phyloP scores from a whole-genome alignment of 2,797 vertebrate species.

The Epinephelus malabaricus region DNA sequence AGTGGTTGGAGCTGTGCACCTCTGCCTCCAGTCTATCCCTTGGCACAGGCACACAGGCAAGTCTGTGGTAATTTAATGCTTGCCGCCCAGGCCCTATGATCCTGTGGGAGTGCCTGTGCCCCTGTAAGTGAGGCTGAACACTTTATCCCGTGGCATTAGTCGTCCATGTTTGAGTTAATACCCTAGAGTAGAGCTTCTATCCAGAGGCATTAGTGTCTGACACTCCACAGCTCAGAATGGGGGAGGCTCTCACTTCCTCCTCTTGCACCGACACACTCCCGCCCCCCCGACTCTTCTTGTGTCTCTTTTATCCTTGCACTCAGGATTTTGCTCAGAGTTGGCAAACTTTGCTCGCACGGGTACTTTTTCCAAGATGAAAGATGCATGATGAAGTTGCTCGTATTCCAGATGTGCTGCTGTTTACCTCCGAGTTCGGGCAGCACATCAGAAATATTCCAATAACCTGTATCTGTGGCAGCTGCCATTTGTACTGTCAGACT shows the following conservation, averaged over 20 bases:
- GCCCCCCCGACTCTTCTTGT: slow-evolving; percentile 37
- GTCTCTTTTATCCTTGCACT: slow-evolving; percentile 51
- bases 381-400: slow-evolving; percentile 18
- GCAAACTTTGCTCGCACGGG: slow-evolving; percentile 49
- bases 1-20: slow-evolving; percentile 45
- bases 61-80: slow-evolving; percentile 79
- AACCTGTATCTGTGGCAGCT: background rate
- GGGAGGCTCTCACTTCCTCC: slow-evolving; percentile 59
- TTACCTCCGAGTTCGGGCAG: slow-evolving; percentile 38
- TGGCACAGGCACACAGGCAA: slow-evolving; percentile 64
- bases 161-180: slow-evolving; percentile 85
- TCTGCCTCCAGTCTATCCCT: slow-evolving; percentile 63
- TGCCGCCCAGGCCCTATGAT: slow-evolving; percentile 75
- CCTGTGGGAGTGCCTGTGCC: slow-evolving; percentile 77
- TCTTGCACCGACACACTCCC: slow-evolving; percentile 20
- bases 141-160: slow-evolving; percentile 84
- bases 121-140: slow-evolving; percentile 81
- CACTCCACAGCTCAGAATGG: slow-evolving; percentile 70
- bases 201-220: slow-evolving; percentile 81
- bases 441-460: slow-evolving; percentile 18
- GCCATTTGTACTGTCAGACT: slow-evolving; percentile 20
- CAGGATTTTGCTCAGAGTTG: slow-evolving; percentile 50
- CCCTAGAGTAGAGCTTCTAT: slow-evolving; percentile 80
- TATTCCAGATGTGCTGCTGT: slow-evolving; percentile 45
- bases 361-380: slow-evolving; percentile 56